Base-by-base conservation (phyloP, 2,888 invertebrate species). In the Ophioninae sp. region DNA sequence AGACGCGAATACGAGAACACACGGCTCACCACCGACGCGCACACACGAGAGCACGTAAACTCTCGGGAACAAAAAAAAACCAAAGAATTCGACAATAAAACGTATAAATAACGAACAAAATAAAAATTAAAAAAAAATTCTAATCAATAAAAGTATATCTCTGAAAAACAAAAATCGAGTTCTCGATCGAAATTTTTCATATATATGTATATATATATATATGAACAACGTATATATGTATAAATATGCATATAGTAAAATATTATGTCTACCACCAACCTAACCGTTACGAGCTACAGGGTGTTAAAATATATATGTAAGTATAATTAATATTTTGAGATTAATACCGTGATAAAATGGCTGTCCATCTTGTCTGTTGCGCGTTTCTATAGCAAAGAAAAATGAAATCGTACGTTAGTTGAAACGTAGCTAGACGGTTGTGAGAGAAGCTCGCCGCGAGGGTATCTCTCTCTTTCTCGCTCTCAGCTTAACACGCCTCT, bases 401-500 rank as follows among this genome's bases (percentile, higher is more conserved):
- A 81, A 81, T 78, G 64, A 73, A 67, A 64, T 65, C 61, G 78
- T 74, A 78, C 71, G 80, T 79, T 81, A 81, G 81, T 73, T 63
- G 63, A 76, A 79, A 84, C 81, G 79, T 71, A 84, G 69, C 61
- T 68, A 73, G 81, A 76, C 79, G 81, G 63, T 79, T 75, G 81
- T 79, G 84, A 84, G 83, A 81, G 72, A 72, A 77, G 83, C 71
- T 81, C 81, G 79, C 17, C 79, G 81, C 65, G 79, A 67, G 76
- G 72, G 61, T 81, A 76, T 84, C 84, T 68, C 5, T 51, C 10
- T 51, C 51, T 51, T 17, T 51, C 13, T 51, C 51, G 13, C 51
- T 51, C 68, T 73, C 65, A 39, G 78, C 84, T 79, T 74, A 13
- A 75, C 76, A 79, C 84, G 84, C 84, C 84, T 84, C 72, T 83